These are phyloP conservation scores for Scopus umbretta DNA, from an alignment of 2,113 vertebrate genomes.

Conservation along the genomic window DNA sequence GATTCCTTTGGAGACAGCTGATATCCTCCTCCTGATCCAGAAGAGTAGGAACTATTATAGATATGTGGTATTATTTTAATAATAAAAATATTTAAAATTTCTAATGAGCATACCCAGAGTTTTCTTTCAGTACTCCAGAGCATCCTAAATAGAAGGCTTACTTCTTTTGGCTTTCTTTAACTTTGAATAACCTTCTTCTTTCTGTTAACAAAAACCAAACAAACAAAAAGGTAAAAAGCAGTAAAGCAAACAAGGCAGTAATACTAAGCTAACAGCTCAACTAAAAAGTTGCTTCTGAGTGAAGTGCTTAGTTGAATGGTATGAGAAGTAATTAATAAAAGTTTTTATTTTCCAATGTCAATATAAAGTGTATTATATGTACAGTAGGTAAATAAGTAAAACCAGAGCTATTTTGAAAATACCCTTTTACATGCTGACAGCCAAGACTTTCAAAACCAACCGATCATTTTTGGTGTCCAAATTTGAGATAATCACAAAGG, in stretches of 20 bases:
- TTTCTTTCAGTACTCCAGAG: conserved; percentile 60
- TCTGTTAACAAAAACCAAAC: conserved; percentile 60
- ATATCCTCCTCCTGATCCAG: background rate
- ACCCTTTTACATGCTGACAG: background rate
- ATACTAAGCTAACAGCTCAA: background rate
- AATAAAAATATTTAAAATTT: background rate
- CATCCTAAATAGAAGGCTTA: conserved; percentile 13
- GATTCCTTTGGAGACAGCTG: background rate
- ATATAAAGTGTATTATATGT: background rate
- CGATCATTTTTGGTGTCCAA: background rate
- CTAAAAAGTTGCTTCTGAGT: background rate
- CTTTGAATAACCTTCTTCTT: conserved; percentile 50
- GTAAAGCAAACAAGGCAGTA: background rate
- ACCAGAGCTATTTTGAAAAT: background rate
- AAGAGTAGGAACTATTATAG: background rate
- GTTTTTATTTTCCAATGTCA: background rate
- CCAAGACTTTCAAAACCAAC: background rate
- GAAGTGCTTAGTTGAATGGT: background rate
- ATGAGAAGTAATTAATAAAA: background rate
- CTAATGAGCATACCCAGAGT: conserved; percentile 63
- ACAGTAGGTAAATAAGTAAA: background rate
- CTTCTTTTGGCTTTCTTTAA: conserved; percentile 65
- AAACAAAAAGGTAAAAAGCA: background rate
- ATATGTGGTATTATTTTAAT: background rate
- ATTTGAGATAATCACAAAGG: background rate